These are phyloP conservation scores for Drosophila eohydei DNA, from an alignment of 2,888 invertebrate species.

Conservation along the genomic window DNA sequence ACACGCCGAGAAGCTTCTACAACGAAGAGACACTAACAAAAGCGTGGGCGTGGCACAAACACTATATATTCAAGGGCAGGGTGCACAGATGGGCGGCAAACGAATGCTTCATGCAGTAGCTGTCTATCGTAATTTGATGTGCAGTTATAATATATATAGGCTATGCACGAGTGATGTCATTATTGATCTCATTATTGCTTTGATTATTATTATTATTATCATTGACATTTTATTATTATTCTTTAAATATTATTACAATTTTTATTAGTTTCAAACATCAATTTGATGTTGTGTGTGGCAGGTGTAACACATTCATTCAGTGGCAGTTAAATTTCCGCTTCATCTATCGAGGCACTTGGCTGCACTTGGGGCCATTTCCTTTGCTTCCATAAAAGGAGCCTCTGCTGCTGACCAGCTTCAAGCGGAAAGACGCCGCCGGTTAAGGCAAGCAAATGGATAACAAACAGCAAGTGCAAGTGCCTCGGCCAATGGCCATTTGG, in stretches of 20 bases:
- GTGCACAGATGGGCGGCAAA: neutral
- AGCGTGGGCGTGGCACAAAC: neutral
- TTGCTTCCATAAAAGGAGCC: conserved; percentile 29
- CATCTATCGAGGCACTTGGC: conserved; percentile 34
- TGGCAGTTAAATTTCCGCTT: conserved; percentile 35
- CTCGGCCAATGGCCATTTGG: conserved; percentile 48
- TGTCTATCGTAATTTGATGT: neutral
- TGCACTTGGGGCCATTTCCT: conserved; percentile 42
- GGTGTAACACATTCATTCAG: conserved; percentile 10
- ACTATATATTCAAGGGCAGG: neutral
- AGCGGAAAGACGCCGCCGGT: neutral
- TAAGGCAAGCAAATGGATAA: conserved; percentile 2
- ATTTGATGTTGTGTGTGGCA: neutral
- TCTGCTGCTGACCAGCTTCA: neutral
- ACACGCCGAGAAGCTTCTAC: neutral
- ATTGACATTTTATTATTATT: neutral
- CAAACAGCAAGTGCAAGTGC: conserved; percentile 34
- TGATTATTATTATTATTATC: neutral
- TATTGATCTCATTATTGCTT: neutral
- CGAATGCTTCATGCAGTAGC: neutral
- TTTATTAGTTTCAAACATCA: neutral
- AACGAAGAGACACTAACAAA: too few relatives aligned
- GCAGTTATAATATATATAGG: neutral
- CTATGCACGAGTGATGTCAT: neutral
- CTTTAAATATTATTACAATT: neutral